These are phyloP conservation scores for Nibea albiflora DNA, from an alignment of 2,113 vertebrate species.

Conservation along the genomic window DNA sequence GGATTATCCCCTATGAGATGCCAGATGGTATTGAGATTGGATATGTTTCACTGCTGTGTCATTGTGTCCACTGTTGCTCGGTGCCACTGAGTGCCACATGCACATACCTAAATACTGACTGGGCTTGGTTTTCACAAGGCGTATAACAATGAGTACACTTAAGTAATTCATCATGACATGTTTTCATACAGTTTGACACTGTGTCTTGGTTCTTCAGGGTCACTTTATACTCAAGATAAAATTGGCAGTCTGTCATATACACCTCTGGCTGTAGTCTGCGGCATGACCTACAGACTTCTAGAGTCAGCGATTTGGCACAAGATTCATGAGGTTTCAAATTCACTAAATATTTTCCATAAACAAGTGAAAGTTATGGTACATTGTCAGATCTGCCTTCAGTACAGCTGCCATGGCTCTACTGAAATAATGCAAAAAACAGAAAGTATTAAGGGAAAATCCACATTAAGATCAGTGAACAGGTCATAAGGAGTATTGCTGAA, in stretches of 20 bases:
- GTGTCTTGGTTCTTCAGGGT: neutral
- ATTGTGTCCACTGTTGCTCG: neutral
- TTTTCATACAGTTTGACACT: neutral
- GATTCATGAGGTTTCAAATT: constrained; percentile 2
- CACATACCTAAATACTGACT: neutral
- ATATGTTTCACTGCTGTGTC: constrained; percentile 1
- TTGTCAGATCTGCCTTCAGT: neutral
- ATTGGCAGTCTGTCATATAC: neutral
- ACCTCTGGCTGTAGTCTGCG: neutral
- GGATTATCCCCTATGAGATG: constrained; percentile 26
- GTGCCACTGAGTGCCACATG: neutral
- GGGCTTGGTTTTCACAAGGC: constrained; percentile 1
- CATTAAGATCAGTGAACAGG: neutral
- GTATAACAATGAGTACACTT: neutral
- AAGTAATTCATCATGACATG: neutral
- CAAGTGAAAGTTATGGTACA: neutral
- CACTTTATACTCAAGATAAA: neutral
- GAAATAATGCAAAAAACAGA: neutral
- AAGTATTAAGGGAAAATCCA: neutral
- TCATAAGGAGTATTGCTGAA: neutral
- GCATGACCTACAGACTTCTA: neutral
- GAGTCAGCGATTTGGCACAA: neutral
- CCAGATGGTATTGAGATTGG: constrained; percentile 15
- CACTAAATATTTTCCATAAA: neutral
- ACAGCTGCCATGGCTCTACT: neutral